Conservation (phyloP, 2,113 vertebrate species). For the Peucedramus taeniatus region DNA sequence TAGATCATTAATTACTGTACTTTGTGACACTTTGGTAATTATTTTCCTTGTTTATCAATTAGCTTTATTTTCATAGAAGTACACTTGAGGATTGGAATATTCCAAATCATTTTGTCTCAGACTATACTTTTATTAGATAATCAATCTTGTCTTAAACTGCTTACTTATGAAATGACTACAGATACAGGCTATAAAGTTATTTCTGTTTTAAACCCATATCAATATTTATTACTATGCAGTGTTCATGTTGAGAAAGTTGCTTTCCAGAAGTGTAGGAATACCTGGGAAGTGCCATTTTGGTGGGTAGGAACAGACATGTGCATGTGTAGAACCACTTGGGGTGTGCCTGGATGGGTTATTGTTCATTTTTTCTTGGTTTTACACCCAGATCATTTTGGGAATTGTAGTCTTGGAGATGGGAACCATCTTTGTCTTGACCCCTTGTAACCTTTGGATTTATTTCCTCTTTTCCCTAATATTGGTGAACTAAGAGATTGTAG, state of each 20-base stretch:
- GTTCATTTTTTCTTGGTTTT: not conserved
- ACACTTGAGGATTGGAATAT: not conserved
- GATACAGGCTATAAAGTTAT: not conserved
- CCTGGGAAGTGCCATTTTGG: not conserved
- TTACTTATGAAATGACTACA: not conserved
- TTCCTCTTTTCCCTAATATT: not conserved
- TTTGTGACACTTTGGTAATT: not conserved
- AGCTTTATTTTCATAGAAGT: not conserved
- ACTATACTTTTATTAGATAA: not conserved
- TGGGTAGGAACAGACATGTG: not conserved
- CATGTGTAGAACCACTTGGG: fast-evolving
- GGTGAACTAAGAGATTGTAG: not conserved
- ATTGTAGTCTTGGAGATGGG: not conserved
- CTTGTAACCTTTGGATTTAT: not conserved
- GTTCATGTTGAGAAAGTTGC: not conserved
- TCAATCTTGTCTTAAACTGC: not conserved
- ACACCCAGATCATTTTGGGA: not conserved
- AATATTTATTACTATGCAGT: fast-evolving
- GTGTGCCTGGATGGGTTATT: fast-evolving
- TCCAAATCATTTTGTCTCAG: not conserved
- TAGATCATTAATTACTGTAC: not conserved
- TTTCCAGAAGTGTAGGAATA: not conserved
- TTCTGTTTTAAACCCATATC: not conserved
- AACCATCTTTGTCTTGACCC: not conserved
- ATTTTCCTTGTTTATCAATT: not conserved